Base-by-base conservation (phyloP, 2,888 invertebrate genomes). In the Drosophila quinaria region DNA sequence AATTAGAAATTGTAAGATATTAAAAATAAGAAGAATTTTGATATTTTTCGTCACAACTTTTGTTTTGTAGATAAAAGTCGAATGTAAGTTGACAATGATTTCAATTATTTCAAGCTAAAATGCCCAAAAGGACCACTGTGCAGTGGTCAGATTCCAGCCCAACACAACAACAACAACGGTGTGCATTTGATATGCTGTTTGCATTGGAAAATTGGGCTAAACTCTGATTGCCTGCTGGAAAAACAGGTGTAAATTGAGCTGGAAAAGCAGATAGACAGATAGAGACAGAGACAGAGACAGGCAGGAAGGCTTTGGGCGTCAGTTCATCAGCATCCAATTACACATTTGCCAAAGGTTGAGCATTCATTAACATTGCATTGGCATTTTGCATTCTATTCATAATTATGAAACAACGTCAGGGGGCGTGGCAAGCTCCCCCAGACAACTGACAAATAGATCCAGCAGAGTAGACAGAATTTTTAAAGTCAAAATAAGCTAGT, bases 171-270 rank as follows among this genome's bases (percentile, higher is more conserved):
- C 10, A 9, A 10, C 31, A 31, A 31, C 10, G 5, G 2, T 50
- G 17, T 25, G 10, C 61, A 76, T 61, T 74, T 66, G 74, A 67
- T 76, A 70, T 67, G 58, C 15, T 60, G 66, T 65, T 70, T 72
- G 68, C 54, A 37, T 75, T 75, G 54, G 55, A 51, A 70, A 78
- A 80, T 72, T 77, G 75, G 86, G 72, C 77, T 78, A 80, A 87
- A 74, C 60, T 50, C 47, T 50, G 81, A 81, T 87, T 89, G 85
- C 66, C 55, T 64, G 33, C 6, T 49, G n/a, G 31, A 33, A 33
- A 33, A 75, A 61, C 89, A 87, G 78, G 76, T 89, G 86, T 87
- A 87, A 87, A 80, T 71, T 89, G 86, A 87, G 78, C 82, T 78
- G 71, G 54, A 62, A 72, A 86, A 71, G 64, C 77, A 58, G 62